Evolutionary conservation across 2,113 vertebrate species (phyloP), one percentile per base, ranked within the genome.

Genomic region (Boulengeromyrus knoepffleri): DNA sequence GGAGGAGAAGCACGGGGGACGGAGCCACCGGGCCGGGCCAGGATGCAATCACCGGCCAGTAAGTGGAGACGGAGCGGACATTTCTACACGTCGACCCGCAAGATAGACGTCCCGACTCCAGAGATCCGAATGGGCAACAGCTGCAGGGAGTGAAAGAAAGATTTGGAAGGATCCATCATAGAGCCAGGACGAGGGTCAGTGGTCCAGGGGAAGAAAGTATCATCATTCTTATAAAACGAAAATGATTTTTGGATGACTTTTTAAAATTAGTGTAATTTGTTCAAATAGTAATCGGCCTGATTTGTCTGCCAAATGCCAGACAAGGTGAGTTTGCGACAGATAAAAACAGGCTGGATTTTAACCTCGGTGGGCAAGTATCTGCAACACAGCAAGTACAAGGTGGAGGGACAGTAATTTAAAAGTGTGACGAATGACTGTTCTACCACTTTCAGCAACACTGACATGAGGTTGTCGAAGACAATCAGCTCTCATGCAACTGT

Each of bases 1-100:
- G 96, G 95, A 94, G 96, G 94, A 91, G 93, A 90, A 93, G 95
- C 95, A 95, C 96, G 94, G 95, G 94, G 74, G 95, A 93, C 91
- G 90, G 92, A 94, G 94, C 92, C 93, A 95, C 93, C 93, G 91
- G 93, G 91, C 77, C 92, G 92, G 93, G 91, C 77, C 92, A 91
- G 74, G 74, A 80, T n/a, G 74, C 88, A 36, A 93, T 89, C 90
- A 92, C 92, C 93, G 42, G 7, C 89, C 42, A 42, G 89, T 89
- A 89, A 89, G 53, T 24, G 83, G 89, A 89, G 53, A 85, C 52
- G 24, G 9, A 39, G 42, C 36, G n/a, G 19, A 53, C 52, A 36
- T 89, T 89, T 85, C 80, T 42, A 47, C 70, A 24, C 74, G 46
- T 19, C 31, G 74, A 39, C 50, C 27, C 5, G 17, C 36, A 77